Evolutionary conservation across 1,140 invertebrate species (phyloP), one percentile per base, ranked within the genome.

Genomic region (Myzus persicae): DNA sequence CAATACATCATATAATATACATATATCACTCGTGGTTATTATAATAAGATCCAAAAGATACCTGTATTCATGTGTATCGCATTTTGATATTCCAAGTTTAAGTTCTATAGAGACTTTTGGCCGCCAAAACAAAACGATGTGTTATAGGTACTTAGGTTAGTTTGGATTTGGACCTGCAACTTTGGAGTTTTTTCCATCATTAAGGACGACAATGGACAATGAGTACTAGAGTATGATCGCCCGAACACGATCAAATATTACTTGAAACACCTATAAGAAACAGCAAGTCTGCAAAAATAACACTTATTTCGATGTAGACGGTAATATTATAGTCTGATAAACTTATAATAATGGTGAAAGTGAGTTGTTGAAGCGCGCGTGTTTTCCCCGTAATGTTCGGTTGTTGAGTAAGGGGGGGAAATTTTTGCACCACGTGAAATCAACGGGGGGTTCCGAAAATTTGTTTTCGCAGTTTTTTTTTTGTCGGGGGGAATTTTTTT

Each of bases 291-390:
- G n/a, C 1, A 76, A 76, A 31, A 18, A 18, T 18, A 0, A 20
- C 18, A 76, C 59, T 1, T 6, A 76, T n/a, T n/a, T n/a, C 31
- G 59, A 76, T n/a, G 59, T 76, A 76, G 5, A 76, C 22, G 22
- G 20, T 51, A 22, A 3, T 18, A 59, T 59, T 31, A 18, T 5
- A 67, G 31, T 14, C 14, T 67, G 14, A 67, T n/a, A 18, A 14
- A n/a, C 31, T 76, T 40, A 31, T 11, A 84, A 40, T 36, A 48
- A 24, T 24, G 42, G 89, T 90, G 89, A 90, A 90, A 90, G 89
- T 90, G 89, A 90, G 31, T 5, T 76, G 59, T n/a, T 18, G 26
- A 2, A 42, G 40, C 6, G 54, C 38, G 38, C 89, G 26, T 26
- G 31, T n/a, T 59, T 67, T 90, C 2, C 46, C 31, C 24, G 46